A percentile compares a stretch with the other conserved stretches of the same genome.
These are phyloP conservation scores for Philonicus albiceps DNA, from an alignment of 2,888 invertebrate species.

Conservation along the genomic window DNA sequence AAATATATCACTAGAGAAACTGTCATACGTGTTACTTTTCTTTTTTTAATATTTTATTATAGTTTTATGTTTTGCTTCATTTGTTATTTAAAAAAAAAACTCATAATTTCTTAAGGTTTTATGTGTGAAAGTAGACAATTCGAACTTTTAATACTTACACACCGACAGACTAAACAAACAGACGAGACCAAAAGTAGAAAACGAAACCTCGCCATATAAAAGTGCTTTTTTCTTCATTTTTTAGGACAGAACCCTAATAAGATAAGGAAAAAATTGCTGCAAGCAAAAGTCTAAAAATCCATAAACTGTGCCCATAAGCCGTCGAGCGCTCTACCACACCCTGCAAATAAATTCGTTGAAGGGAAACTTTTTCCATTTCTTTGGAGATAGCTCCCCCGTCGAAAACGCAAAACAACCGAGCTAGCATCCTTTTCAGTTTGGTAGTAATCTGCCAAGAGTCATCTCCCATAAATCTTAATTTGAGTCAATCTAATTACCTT, in stretches of 20 bases:
- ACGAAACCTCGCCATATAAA: neutral
- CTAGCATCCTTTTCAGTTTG: neutral
- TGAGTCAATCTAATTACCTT: slow-evolving; percentile 9
- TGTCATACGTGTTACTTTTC: too few species aligned
- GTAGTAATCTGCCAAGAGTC: neutral
- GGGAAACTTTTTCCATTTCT: neutral
- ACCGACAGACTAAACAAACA: neutral
- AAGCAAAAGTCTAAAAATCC: neutral
- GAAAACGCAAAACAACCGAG: neutral
- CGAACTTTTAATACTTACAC: neutral
- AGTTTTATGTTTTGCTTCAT: too few species aligned
- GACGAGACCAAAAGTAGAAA: neutral
- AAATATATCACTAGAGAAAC: too few species aligned
- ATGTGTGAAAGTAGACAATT: neutral
- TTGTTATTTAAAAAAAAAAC: too few species aligned
- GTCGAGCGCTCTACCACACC: neutral
- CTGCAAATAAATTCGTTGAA: neutral
- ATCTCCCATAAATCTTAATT: slow-evolving; percentile 32
- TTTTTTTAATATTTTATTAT: too few species aligned
- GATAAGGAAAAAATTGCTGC: neutral
- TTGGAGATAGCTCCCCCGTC: neutral
- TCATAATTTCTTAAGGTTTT: too few species aligned
- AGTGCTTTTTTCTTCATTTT: neutral
- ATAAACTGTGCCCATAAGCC: neutral
- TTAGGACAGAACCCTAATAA: neutral